Base-by-base conservation (phyloP, 2,888 invertebrate genomes). In the Ophraella communa region DNA sequence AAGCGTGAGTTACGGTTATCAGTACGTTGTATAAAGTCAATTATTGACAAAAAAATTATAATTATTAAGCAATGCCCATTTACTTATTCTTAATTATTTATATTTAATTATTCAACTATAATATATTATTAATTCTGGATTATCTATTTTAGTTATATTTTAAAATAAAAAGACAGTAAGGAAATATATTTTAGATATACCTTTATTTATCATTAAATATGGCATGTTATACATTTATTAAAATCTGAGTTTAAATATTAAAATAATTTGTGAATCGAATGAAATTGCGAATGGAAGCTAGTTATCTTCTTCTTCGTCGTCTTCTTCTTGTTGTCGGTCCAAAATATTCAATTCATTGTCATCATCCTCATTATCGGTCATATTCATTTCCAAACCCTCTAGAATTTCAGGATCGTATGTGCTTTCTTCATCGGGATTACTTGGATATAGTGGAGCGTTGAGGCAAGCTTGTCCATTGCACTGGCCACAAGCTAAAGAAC, bases 391-490 rank as follows among this genome's bases (percentile, higher is more conserved):
- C 63, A 69, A 55, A 47, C 44, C 61, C 64, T 68, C 61, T 21
- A 67, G 33, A 58, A 68, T 61, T 55, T 67, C 53, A 14, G 64
- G 57, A 27, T 65, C 64, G 59, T 35, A 64, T 55, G 62, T 71
- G 67, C 54, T 70, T 73, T 20, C 27, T 30, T 30, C 10, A 30
- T 30, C 27, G 27, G 27, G 27, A 30, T 30, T 30, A 30, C 27
- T 30, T 30, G 27, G 27, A 30, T 30, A 30, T 4, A 7, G 27
- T 10, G 10, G 0, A 30, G 27, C 27, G 27, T 30, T 30, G 27
- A 30, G 27, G 27, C 27, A 30, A 30, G 10, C 27, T 8, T 30
- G 27, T 30, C 27, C 75, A 3, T 44, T 44, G 20, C 44, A 44
- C 20, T 18, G 18, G 18, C 44, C 18, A 1, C 44, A 44, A 20